These are phyloP conservation scores for Paralvinella palmiformis DNA, from an alignment of 1,140 invertebrate genomes.

Conservation along the genomic window DNA sequence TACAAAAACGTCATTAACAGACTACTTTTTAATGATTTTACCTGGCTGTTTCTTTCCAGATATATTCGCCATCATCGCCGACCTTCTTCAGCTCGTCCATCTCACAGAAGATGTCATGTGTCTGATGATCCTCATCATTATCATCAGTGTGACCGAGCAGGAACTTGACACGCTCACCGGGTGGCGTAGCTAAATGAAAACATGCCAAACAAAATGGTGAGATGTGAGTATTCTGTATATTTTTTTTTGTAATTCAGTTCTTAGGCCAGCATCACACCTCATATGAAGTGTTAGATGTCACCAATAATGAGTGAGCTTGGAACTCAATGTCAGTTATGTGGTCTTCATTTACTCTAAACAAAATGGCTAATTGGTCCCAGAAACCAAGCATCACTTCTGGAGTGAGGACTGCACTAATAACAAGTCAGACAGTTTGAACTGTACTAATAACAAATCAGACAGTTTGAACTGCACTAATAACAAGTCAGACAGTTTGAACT, in stretches of 20 bases:
- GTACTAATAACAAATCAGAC: no score
- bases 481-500: no score
- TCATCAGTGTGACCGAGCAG: slow-evolving; percentile 84
- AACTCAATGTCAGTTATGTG: no score
- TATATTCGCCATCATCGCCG: slow-evolving; percentile 74
- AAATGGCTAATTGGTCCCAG: no score
- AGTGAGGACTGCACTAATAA: no score
- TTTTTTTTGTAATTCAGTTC: background rate
- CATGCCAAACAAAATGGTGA: background rate
- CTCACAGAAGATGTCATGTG: slow-evolving; percentile 73
- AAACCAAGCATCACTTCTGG: no score
- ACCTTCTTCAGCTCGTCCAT: slow-evolving; percentile 72
- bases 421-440: no score
- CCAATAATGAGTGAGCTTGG: background rate
- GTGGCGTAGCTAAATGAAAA: slow-evolving; percentile 33
- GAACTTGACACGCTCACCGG: slow-evolving; percentile 66
- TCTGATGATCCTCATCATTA: slow-evolving; percentile 53
- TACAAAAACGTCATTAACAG: background rate
- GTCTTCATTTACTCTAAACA: no score
- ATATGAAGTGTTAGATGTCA: background rate
- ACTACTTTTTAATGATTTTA: slow-evolving; percentile 36
- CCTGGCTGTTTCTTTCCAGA: slow-evolving; percentile 97
- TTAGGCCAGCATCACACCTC: background rate
- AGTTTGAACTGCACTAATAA: no score
- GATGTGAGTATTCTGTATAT: background rate